Conservation (phyloP, 2,888 invertebrate genomes). For the Clepsis dumicolana region DNA sequence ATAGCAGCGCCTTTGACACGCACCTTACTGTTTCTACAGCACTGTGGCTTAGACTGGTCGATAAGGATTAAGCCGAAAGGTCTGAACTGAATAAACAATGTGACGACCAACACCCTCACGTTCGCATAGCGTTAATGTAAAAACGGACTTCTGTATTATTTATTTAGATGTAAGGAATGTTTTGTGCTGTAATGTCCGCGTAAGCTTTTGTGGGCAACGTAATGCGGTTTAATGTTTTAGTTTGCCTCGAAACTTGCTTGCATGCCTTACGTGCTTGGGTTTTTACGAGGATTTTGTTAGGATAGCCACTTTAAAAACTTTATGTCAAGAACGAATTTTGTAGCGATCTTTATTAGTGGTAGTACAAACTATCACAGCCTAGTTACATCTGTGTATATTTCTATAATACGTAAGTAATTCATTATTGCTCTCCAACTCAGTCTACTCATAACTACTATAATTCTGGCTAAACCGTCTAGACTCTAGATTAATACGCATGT, state of each 20-base stretch:
- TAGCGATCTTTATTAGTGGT: too few species aligned
- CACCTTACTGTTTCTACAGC: constrained; percentile 35
- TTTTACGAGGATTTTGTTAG: constrained; percentile 6
- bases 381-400: too few species aligned
- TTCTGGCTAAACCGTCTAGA: too few species aligned
- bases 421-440: too few species aligned
- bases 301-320: background rate
- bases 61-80: constrained; percentile 74
- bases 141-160: constrained; percentile 60
- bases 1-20: background rate
- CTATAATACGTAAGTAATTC: too few species aligned
- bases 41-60: constrained; percentile 63
- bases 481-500: too few species aligned
- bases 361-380: too few species aligned
- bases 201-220: constrained; percentile 27
- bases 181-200: constrained; percentile 39
- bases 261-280: constrained; percentile 14
- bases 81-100: constrained; percentile 78
- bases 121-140: constrained; percentile 65
- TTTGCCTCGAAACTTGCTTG: background rate
- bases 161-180: constrained; percentile 53
- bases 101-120: constrained; percentile 59
- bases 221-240: constrained; percentile 36
- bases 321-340: too few species aligned
- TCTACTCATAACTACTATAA: too few species aligned